These are phyloP conservation scores for Lydus trimaculatus DNA, from an alignment of 2,888 invertebrate genomes.

Conservation along the genomic window DNA sequence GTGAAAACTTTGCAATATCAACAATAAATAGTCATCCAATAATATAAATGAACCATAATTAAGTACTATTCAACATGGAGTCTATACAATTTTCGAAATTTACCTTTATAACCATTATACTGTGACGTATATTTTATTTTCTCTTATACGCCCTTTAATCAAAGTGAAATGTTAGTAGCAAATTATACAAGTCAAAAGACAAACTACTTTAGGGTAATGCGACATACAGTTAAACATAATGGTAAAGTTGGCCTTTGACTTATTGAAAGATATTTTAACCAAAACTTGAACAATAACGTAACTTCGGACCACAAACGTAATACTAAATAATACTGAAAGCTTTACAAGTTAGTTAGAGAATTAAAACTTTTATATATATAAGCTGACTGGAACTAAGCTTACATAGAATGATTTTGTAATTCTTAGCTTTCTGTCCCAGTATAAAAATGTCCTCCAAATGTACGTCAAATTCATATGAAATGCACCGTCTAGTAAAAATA, in stretches of 20 bases:
- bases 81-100: neutral
- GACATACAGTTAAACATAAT: neutral
- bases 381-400: too few species aligned
- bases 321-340: neutral
- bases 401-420: too few species aligned
- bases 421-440: too few species aligned
- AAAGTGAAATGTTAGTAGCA: neutral
- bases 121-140: neutral
- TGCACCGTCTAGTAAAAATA: too few species aligned
- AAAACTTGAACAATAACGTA: neutral
- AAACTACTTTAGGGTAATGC: neutral
- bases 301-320: neutral
- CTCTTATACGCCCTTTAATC: neutral
- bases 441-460: too few species aligned
- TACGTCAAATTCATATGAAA: too few species aligned
- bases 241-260: neutral
- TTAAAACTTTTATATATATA: too few species aligned
- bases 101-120: neutral
- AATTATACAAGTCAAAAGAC: neutral
- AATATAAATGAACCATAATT: neutral
- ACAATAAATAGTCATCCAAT: neutral
- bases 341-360: too few species aligned
- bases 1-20: too few species aligned
- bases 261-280: neutral
- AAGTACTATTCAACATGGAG: neutral